A percentile compares a stretch with the other conserved stretches of the same genome.
These are phyloP conservation scores for Psittacula derbiana DNA, from an alignment of 2,797 vertebrate genomes.

Conservation along the genomic window DNA sequence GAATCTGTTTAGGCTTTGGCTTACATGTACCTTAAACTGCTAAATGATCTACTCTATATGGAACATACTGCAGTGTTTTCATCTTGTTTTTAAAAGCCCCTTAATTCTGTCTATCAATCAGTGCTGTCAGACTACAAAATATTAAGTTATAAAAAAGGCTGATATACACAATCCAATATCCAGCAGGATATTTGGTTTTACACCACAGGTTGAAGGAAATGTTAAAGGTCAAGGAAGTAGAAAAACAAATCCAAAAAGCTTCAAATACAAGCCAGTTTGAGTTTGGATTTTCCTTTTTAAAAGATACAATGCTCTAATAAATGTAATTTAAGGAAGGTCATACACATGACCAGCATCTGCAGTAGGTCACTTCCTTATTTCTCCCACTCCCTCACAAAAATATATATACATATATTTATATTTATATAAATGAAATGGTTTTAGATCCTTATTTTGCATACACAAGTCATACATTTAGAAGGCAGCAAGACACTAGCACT, in stretches of 20 bases:
- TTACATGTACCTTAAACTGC: neutral
- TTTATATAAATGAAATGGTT: conserved; percentile 62
- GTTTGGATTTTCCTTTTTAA: conserved; percentile 40
- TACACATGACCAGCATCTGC: conserved; percentile 71
- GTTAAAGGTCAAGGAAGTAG: conserved; percentile 54
- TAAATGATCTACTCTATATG: neutral
- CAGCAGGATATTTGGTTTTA: conserved; percentile 51
- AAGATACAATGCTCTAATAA: conserved; percentile 46
- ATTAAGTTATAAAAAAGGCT: conserved; percentile 67
- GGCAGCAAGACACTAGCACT: conserved; percentile 79
- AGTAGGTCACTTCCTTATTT: conserved; percentile 60
- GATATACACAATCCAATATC: conserved; percentile 45
- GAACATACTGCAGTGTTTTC: neutral
- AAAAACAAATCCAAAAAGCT: conserved; percentile 65
- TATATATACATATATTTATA: conserved; percentile 57
- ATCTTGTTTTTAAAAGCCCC: neutral
- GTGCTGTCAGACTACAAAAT: conserved; percentile 52
- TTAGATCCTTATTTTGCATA: conserved; percentile 13
- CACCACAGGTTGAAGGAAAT: conserved; percentile 71
- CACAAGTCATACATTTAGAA: neutral
- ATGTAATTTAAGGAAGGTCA: conserved; percentile 54
- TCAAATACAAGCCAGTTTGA: conserved; percentile 55
- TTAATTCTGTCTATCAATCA: conserved; percentile 33
- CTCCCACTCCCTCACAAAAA: conserved; percentile 49
- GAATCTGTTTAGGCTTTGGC: neutral